A percentile compares a stretch with the other conserved stretches of the same genome.
phyloP scores from a whole-genome alignment of 1,140 invertebrate genomes.

The Drosophila neocordata region DNA sequence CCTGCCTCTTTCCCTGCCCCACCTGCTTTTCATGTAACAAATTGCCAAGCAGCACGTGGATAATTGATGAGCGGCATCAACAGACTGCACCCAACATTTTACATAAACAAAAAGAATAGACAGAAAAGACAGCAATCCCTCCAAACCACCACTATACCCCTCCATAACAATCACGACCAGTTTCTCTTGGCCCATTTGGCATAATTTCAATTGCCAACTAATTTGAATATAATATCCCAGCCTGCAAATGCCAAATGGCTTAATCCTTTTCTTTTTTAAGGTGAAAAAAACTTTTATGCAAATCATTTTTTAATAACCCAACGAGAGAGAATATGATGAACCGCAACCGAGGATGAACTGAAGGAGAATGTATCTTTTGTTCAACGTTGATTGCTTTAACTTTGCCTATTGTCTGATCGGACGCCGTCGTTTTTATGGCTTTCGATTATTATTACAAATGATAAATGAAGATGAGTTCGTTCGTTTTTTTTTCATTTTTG shows the following conservation, averaged over 20 bases:
- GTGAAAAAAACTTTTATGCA: constrained; percentile 60
- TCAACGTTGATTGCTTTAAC: constrained; percentile 55
- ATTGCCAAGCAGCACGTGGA: constrained; percentile 72
- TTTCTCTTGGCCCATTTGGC: constrained; percentile 58
- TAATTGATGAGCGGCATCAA: constrained; percentile 66
- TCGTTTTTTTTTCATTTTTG: not conserved
- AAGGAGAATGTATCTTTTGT: constrained; percentile 26
- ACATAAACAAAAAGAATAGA: constrained; percentile 9
- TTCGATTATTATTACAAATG: constrained; percentile 81
- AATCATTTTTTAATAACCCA: constrained; percentile 78
- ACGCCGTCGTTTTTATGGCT: constrained; percentile 56
- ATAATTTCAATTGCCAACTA: constrained; percentile 77
- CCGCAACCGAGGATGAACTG: not conserved
- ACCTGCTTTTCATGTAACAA: constrained; percentile 56
- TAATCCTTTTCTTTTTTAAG: constrained; percentile 59
- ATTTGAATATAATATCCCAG: constrained; percentile 78
- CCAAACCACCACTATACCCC: not conserved
- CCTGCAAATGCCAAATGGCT: constrained; percentile 64
- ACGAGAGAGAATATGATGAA: constrained; percentile 10
- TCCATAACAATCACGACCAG: not conserved
- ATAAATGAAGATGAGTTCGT: constrained; percentile 75
- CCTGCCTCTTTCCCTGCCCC: constrained; percentile 24
- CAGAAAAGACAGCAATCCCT: not conserved
- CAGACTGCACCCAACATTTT: constrained; percentile 29
- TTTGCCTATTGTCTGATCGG: constrained; percentile 47